Evolutionary conservation across 2,888 invertebrate species (phyloP), one percentile per base, ranked within the genome.

Genomic region (Coenonympha glycerion): DNA sequence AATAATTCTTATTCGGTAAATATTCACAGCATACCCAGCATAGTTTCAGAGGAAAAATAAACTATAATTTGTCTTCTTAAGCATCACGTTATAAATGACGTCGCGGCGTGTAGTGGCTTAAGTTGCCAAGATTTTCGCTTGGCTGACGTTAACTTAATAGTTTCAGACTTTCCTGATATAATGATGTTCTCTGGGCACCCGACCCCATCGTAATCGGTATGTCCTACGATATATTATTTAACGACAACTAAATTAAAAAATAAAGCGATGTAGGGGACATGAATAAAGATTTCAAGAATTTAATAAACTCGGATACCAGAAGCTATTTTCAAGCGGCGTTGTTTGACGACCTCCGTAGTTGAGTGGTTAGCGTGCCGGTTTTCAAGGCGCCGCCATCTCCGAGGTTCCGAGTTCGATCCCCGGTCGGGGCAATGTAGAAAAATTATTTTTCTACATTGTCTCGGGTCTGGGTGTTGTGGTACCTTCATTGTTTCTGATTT

Each of bases 91-190:
- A 56, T 53, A 58, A 57, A 60, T 58, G 58, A 57, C 52, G 49
- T 39, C 49, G 55, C 51, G 45, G 55, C 59, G 55, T 60, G 56
- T 53, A 59, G 57, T 52, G 56, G 60, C 58, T 57, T 60, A 61
- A 62, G 55, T 60, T 63, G 63, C 62, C 62, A 63, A 60, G 59
- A 62, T 59, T 63, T 33, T 56, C 53, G 47, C 52, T 45, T 47
- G 47, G 45, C 46, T 30, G 42, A 54, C 47, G 46, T 51, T 49
- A 40, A 51, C 50, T 55, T 55, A 51, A 53, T 55, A 52, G 46
- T 55, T 49, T 51, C 55, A 42, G 28, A 50, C 40, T 48, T 49
- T 42, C 39, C 36, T 45, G 40, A 47, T 45, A 34, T 40, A 39
- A 39, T 30, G 36, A 37, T 36, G 31, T 16, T 30, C 18, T 36